Evolutionary conservation across 2,888 invertebrate species (phyloP), one percentile per base, ranked within the genome.

Genomic region (Electrophaes corylata): DNA sequence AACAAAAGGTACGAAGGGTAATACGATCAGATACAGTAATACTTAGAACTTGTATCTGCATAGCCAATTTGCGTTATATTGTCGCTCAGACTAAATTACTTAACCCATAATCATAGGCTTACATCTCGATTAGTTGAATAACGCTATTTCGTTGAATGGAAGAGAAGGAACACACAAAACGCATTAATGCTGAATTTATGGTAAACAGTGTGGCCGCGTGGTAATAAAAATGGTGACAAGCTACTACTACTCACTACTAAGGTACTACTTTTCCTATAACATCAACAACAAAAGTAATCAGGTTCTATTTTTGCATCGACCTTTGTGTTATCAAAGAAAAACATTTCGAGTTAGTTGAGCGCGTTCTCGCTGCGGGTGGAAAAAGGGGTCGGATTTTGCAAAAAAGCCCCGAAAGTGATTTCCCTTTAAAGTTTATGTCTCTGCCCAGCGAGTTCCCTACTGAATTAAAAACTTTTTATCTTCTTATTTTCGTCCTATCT

Each of bases 391-490:
- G 57, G 60, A 57, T 65, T 64, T 60, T 41, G 53, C 53, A 64
- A 65, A 67, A 67, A 67, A 67, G 57, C 65, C 49, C 62, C 62
- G 57, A 64, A 67, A 67, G 62, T 62, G 64, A 67, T 64, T 67
- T 64, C 64, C 65, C 62, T 67, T 65, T 65, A 67, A 67, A 67
- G 65, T 67, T 67, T 65, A 67, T 65, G 64, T 65, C 64, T 57
- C 67, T 62, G 64, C 65, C 65, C 67, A 65, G 64, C 59, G 62
- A 67, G 65, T 64, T 65, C 59, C 59, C 58, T 51, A 48, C 59
- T 67, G 64, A 64, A 65, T 65, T 65, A 64, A 58, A 65, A 67
- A 59, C 64, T 64, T 65, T 67, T 65, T 64, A 58, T 62, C 55
- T 58, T 58, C 43, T 58, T 62, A 52, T 62, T 58, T 62, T 62